phyloP scores from a whole-genome alignment of 2,888 invertebrate species.

The Arrhopalites spinosus region DNA sequence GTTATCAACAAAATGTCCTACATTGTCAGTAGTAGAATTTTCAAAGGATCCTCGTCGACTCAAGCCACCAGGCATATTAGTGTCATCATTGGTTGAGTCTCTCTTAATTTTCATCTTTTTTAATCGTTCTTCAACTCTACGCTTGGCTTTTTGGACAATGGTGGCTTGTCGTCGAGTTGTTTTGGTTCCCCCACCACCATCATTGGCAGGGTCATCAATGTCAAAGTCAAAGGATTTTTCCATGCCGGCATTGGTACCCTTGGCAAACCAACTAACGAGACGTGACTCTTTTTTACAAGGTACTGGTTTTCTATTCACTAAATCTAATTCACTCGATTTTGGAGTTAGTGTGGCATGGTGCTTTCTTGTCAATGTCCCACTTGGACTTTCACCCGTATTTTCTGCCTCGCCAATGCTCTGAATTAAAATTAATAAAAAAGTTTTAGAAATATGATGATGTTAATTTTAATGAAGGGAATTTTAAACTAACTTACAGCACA shows the following conservation, averaged over 20 bases:
- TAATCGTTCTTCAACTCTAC: conserved; percentile 86
- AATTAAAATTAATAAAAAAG: background rate
- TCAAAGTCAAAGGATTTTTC: conserved; percentile 55
- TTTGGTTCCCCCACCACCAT: conserved; percentile 35
- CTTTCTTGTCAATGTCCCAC: conserved; percentile 55
- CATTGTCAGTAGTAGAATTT: conserved; percentile 54
- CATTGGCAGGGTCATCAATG: conserved; percentile 46
- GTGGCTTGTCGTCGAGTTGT: conserved; percentile 56
- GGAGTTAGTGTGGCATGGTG: conserved; percentile 56
- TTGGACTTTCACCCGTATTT: conserved; percentile 56
- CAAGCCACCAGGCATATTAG: conserved; percentile 59
- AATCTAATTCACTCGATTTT: conserved; percentile 56
- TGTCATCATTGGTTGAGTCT: conserved; percentile 57
- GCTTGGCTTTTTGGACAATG: conserved; percentile 78
- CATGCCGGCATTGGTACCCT: conserved; percentile 43
- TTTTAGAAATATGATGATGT: too few species aligned
- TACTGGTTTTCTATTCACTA: conserved; percentile 46
- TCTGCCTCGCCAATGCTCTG: conserved; percentile 56
- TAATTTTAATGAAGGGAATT: too few species aligned
- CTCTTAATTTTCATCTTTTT: conserved; percentile 64
- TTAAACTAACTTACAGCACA: conserved; percentile 69
- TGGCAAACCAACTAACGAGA: conserved; percentile 53
- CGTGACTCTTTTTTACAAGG: conserved; percentile 51
- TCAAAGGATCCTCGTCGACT: conserved; percentile 55
- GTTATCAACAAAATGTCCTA: conserved; percentile 26